These are phyloP conservation scores for Drosophila paranaensis DNA, from an alignment of 2,888 invertebrate genomes.

Conservation along the genomic window DNA sequence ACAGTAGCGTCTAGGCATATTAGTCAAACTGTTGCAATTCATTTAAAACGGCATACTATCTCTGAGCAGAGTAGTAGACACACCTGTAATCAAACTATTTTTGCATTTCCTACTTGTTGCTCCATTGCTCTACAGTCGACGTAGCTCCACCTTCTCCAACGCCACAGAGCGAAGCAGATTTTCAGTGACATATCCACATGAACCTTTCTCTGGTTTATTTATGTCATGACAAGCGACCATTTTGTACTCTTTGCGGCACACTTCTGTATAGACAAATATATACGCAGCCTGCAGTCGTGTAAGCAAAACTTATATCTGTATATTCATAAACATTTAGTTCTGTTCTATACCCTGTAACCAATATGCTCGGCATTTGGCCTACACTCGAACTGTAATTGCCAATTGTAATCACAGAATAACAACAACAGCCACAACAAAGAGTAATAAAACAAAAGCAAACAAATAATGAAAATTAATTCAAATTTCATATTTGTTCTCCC, in stretches of 20 bases:
- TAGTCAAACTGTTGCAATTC: neutral
- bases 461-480: conserved; percentile 2
- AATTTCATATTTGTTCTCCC: neutral
- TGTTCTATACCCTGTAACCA: neutral
- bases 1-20: neutral
- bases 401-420: neutral
- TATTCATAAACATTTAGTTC: too few species aligned
- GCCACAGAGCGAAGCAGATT: neutral
- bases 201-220: neutral
- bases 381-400: neutral
- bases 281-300: too few species aligned
- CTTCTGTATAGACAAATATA: too few species aligned
- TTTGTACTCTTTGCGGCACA: neutral
- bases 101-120: conserved; percentile 35
- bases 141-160: neutral
- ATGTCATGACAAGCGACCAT: neutral
- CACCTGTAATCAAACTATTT: neutral
- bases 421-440: neutral
- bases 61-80: neutral
- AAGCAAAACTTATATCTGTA: too few species aligned
- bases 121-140: neutral
- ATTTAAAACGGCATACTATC: neutral
- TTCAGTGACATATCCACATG: neutral
- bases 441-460: neutral
- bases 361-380: neutral